Evolutionary conservation across 1,140 invertebrate genomes (phyloP), one percentile per base, ranked within the genome.

Genomic region (Bombus superbus): DNA sequence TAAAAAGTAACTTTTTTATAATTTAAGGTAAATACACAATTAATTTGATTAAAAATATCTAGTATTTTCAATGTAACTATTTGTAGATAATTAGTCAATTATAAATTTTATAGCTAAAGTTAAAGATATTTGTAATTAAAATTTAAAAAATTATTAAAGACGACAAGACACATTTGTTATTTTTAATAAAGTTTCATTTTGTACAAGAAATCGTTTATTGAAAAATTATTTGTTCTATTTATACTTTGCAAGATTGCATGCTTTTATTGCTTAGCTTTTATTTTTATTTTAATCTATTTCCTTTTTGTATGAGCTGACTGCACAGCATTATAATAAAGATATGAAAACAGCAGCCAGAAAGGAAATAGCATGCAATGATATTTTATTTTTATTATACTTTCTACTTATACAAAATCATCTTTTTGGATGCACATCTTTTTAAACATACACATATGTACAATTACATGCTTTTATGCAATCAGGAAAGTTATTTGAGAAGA

Each of bases 281-380:
- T 25, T 81, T 82, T 86, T 62, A 75, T 82, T 84, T 90, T 83
- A 22, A 68, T 38, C 85, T 86, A 89, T 91, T 89, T 88, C 85
- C 74, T 92, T 92, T 91, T 91, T 91, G 93, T 94, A 95, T 95
- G 93, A 94, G 89, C 93, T 94, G 94, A 95, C 94, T 92, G 94
- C 93, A 94, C 83, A 64, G 40, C 40, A 35, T 44, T 83, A 44
- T 40, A 25, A 73, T 82, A 62, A 64, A 81, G 62, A 69, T 81
- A 62, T 78, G 69, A 47, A 78, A 85, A 88, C 86, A 85, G 83
- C 85, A 91, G 80, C 83, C 80, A 90, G 82, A 89, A 89, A 91
- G 88, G 85, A 91, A 90, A 91, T 91, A 91, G 89, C 28, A 72
- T 44, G 32, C 13, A 62, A 72, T 38, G 18, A 59, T 74, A 32